Base-by-base conservation (phyloP, 2,797 vertebrate genomes). In the Tokudaia tokunoshimensis region DNA sequence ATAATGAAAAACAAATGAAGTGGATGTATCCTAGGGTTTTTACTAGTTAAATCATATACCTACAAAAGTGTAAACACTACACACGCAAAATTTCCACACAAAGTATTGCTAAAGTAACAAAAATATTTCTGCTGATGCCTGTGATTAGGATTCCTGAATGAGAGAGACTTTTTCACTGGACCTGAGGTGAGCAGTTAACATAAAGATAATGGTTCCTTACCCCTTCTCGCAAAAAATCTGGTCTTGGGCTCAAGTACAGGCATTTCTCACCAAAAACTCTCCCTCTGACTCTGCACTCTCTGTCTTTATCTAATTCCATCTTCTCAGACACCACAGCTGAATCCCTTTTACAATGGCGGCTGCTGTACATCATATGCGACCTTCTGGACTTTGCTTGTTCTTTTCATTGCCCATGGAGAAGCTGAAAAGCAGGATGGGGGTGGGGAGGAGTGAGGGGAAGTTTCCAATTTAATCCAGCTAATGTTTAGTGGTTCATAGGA, bases 291-390 rank as follows among this genome's bases (percentile, higher is more conserved):
- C 97, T 97, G 94, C 55, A 97, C 98, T 98, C 96, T 98, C 99
- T 99, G 98, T 99, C 95, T 98, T 98, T 97, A 97, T 96, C 98
- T 98, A 97, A 98, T 98, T 98, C 98, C 96, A 97, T 98, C 97
- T 97, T 98, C 98, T 98, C 98, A 97, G 98, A 98, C 92, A 91
- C 98, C 98, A 98, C 97, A 98, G 94, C 17, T 6, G 8, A 93
- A 95, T 97, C 76, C 96, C 98, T 98, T 98, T 98, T 98, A 98
- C 83, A 91, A 89, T 79, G 98, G 97, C 98, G 98, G 96, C 97
- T 98, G 98, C 98, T 97, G 97, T 97, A 98, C 98, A 97, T 98
- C 97, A 98, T 97, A 97, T 98, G 83, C 98, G 98, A 98, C 98
- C 97, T 98, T 98, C 96, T 79, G 52, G 61, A 98, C 98, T 99